Conservation (phyloP, 1,140 invertebrate species). For the Asobara japonica region DNA sequence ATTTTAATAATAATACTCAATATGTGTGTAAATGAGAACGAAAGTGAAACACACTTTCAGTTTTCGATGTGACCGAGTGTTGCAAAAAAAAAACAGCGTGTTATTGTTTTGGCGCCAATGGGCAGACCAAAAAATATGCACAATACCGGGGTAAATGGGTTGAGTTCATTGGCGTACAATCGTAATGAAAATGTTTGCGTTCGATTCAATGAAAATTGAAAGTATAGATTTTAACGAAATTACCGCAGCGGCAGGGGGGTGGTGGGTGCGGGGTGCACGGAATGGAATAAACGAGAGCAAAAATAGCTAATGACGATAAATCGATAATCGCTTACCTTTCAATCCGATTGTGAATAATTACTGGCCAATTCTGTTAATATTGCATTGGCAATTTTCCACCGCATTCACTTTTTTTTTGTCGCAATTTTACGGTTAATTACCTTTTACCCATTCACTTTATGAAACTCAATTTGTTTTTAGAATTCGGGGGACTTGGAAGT, state of each 20-base stretch:
- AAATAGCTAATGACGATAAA: conserved; percentile 28
- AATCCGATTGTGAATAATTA: neutral
- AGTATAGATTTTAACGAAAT: conserved; percentile 33
- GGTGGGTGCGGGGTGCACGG: too few relatives aligned
- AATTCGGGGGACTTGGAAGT: too few relatives aligned
- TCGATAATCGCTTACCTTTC: conserved; percentile 16
- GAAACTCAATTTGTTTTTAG: neutral
- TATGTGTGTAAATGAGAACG: conserved; percentile 45
- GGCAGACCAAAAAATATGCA: conserved; percentile 13
- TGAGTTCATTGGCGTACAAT: conserved; percentile 8
- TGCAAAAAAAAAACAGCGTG: conserved; percentile 26
- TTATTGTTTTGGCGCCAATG: conserved; percentile 15
- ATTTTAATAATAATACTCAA: conserved; percentile 20
- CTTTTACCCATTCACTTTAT: neutral
- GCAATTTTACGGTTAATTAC: neutral
- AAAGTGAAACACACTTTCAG: conserved; percentile 55
- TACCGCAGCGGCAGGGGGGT: neutral
- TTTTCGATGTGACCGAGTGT: conserved; percentile 40
- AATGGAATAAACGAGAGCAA: conserved; percentile 14
- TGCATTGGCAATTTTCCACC: conserved; percentile 5
- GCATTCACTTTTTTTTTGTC: conserved; percentile 6
- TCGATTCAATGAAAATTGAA: conserved; percentile 29
- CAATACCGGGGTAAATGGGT: conserved; percentile 15
- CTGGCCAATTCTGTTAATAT: neutral
- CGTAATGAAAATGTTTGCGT: conserved; percentile 32